Evolutionary conservation across 2,888 invertebrate genomes (phyloP), one percentile per base, ranked within the genome.

Genomic region (Apantesis nais): DNA sequence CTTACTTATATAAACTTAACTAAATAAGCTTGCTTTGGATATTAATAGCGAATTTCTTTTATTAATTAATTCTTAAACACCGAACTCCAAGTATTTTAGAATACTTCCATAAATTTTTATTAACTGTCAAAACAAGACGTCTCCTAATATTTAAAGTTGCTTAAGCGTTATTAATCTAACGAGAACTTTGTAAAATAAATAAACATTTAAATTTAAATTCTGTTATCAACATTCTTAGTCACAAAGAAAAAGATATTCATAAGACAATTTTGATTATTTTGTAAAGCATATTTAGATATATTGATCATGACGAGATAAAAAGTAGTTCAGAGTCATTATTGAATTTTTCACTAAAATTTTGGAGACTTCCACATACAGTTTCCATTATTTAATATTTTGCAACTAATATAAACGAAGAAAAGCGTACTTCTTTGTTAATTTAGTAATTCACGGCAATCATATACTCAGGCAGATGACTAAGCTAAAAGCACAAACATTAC

Each of bases 71-170:
- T 65, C 34, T 60, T 44, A 14, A 69, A 65, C 22, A 48, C 44
- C 11, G 34, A 25, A 37, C 48, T 65, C n/a, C 19, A 60, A 34
- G 34, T 48, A 48, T 22, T 22, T 1, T 22, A 7, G 48, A 48
- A 19, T 8, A 7, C 22, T 65, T 69, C 31, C 34, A 29, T 11
- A 48, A 52, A 31, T 61, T 52, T 0, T 66, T 52, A 70, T 48
- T 44, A 66, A 39, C 65, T 70, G 70, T 70, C 66, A 70, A 39
- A 70, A 37, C 65, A 65, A 61, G 29, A 66, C 52, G 34, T 66
- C 37, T 22, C 8, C 62, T n/a, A 62, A 61, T 44, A 65, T 34
- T 29, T 64, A 22, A 29, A 48, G 58, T 65, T 52, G 22, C n/a
- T 12, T 25, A 39, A 61, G 37, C 8, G n/a, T 67, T n/a, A 37